A percentile compares a stretch with the other conserved stretches of the same genome.
phyloP scores from a whole-genome alignment of 2,113 vertebrate genomes.

The Actenoides hombroni region DNA sequence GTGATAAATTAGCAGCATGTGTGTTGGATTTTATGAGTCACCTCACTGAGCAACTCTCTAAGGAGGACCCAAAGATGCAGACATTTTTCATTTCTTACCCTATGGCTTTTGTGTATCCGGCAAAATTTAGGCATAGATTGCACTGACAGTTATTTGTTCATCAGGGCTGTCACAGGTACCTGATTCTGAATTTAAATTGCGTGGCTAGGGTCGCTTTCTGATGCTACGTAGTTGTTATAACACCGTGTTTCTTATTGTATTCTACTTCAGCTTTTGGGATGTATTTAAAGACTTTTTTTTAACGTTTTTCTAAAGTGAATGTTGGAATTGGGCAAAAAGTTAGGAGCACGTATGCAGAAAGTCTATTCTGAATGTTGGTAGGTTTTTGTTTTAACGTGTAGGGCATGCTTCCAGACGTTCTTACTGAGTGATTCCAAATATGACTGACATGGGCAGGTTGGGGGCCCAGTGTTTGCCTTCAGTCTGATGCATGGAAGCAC shows the following conservation, averaged over 20 bases:
- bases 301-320: not conserved
- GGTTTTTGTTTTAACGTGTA: not conserved
- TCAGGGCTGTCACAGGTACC: not conserved
- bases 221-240: not conserved
- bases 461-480: not conserved
- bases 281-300: not conserved
- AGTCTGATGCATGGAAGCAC: not conserved
- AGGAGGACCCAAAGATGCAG: not conserved
- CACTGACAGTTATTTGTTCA: not conserved
- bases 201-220: not conserved
- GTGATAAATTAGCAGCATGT: slow-evolving; percentile 30
- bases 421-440: not conserved
- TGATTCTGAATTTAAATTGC: not conserved
- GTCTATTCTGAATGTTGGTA: not conserved
- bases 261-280: not conserved
- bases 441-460: not conserved
- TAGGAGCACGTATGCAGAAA: not conserved
- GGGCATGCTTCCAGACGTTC: not conserved
- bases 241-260: not conserved
- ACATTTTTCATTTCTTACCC: not conserved
- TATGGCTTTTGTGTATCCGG: not conserved
- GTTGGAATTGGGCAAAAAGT: not conserved
- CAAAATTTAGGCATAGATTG: not conserved
- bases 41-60: not conserved
- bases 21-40: slow-evolving; percentile 43